Conservation (phyloP, 2,113 vertebrate genomes). For the Thamnaconus septentrionalis region DNA sequence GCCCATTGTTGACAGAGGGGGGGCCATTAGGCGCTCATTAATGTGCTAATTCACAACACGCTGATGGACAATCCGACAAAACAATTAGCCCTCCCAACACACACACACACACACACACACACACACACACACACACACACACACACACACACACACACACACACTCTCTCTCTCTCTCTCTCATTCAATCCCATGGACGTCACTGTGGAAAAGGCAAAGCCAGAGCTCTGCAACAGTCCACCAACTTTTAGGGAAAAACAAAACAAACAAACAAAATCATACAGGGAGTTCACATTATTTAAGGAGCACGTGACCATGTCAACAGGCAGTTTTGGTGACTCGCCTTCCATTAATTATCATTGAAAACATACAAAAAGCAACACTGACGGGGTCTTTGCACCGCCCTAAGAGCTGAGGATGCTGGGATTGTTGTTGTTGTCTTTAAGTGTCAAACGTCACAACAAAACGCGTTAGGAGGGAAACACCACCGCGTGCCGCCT, state of each 20-base stretch:
- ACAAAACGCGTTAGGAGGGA: not conserved
- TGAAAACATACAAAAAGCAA: not conserved
- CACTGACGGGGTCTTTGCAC: not conserved
- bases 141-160: not conserved
- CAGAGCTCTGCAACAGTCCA: no score
- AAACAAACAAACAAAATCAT: constrained; percentile 1
- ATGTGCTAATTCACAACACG: constrained; percentile 66
- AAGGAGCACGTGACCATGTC: not conserved
- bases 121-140: not conserved
- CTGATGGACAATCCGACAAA: constrained; percentile 55
- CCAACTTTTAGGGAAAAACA: no score
- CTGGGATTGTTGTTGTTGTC: constrained; percentile 11
- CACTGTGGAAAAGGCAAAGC: constrained; percentile 48
- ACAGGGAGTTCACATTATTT: constrained; percentile 36
- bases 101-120: not conserved
- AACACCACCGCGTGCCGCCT: not conserved
- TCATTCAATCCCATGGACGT: constrained; percentile 35
- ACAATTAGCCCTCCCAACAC: constrained; percentile 34
- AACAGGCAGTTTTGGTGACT: constrained; percentile 22
- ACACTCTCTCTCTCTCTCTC: no score
- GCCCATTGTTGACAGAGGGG: constrained; percentile 55
- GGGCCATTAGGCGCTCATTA: constrained; percentile 61
- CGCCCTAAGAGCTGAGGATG: constrained; percentile 7
- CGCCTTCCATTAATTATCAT: not conserved
- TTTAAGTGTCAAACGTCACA: constrained; percentile 10